Evolutionary conservation across 2,888 invertebrate genomes (phyloP).

Genomic region (Eurytoma adleriae): DNA sequence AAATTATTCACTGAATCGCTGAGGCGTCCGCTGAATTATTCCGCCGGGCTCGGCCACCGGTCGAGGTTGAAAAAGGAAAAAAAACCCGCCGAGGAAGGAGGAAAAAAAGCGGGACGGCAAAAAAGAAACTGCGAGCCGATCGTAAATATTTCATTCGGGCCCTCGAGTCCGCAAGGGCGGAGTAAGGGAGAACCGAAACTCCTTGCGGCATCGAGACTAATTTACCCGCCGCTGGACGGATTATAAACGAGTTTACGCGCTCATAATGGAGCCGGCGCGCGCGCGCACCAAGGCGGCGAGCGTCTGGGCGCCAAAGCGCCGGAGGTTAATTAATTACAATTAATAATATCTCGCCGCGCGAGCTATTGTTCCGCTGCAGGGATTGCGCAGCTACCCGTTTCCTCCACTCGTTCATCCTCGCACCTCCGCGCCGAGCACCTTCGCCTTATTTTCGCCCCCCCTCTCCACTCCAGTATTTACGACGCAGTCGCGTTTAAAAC

Average conservation of each 20-base stretch:
- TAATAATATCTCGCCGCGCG: slow-evolving; percentile 59
- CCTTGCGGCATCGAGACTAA: background rate
- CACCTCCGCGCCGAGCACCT: background rate
- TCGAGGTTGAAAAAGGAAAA: too few relatives aligned
- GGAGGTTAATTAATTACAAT: slow-evolving; percentile 64
- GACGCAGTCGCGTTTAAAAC: too few relatives aligned
- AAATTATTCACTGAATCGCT: slow-evolving; percentile 36
- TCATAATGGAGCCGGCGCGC: background rate
- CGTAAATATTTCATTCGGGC: slow-evolving; percentile 8
- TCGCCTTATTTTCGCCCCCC: too few relatives aligned
- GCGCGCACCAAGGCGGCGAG: slow-evolving; percentile 11
- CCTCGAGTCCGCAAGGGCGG: background rate
- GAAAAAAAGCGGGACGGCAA: background rate
- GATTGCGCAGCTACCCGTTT: background rate
- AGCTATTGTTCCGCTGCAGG: slow-evolving; percentile 18
- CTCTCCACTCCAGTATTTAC: too few relatives aligned
- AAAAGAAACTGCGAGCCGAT: background rate
- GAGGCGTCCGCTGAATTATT: background rate
- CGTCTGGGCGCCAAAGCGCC: slow-evolving; percentile 1
- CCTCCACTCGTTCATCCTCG: background rate
- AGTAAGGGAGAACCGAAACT: background rate
- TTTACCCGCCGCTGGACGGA: slow-evolving; percentile 4
- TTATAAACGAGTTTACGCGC: slow-evolving; percentile 28
- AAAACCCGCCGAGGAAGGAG: too few relatives aligned
- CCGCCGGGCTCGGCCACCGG: background rate